Percentiles rank a stretch among this genome's conserved stretches.
Conservation (phyloP, 2,797 vertebrate species). For the Bucorvus abyssinicus region DNA sequence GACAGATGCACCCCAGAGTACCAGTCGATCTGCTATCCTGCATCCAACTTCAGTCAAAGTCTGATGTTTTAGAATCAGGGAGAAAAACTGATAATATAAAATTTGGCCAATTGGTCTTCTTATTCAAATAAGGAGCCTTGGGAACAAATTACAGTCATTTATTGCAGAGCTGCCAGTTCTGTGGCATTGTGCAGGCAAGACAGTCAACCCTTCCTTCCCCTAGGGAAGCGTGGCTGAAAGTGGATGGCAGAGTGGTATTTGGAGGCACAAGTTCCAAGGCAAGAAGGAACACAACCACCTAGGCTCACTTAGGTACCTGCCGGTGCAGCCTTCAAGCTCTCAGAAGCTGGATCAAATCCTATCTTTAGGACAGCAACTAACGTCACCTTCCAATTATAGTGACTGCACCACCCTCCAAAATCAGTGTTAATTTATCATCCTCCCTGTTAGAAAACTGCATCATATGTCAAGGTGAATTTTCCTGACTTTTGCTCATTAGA, state of each 20-base stretch:
- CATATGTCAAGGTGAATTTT: constrained; percentile 55
- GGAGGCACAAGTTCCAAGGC: neutral
- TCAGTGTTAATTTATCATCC: constrained; percentile 64
- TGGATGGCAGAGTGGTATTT: neutral
- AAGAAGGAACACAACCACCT: neutral
- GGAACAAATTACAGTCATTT: neutral
- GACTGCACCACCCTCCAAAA: constrained; percentile 56
- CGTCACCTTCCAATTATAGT: constrained; percentile 59
- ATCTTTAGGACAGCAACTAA: constrained; percentile 48
- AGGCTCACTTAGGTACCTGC: neutral
- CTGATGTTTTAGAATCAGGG: neutral
- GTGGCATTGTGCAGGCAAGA: neutral
- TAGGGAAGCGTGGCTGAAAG: neutral
- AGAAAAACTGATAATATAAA: neutral
- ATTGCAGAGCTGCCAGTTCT: neutral
- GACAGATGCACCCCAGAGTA: neutral
- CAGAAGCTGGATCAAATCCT: constrained; percentile 39
- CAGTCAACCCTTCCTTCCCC: neutral
- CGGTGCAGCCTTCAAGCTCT: neutral
- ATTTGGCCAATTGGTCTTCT: neutral
- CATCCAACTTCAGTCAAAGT: neutral
- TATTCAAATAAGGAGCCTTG: neutral
- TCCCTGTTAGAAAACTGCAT: constrained; percentile 52
- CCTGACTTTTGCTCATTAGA: constrained; percentile 8
- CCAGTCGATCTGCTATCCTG: neutral